These are phyloP conservation scores for Cassiopea xamachana DNA, from an alignment of 30 jellyfish, hydroid and myxozoan species.

Conservation along the genomic window DNA sequence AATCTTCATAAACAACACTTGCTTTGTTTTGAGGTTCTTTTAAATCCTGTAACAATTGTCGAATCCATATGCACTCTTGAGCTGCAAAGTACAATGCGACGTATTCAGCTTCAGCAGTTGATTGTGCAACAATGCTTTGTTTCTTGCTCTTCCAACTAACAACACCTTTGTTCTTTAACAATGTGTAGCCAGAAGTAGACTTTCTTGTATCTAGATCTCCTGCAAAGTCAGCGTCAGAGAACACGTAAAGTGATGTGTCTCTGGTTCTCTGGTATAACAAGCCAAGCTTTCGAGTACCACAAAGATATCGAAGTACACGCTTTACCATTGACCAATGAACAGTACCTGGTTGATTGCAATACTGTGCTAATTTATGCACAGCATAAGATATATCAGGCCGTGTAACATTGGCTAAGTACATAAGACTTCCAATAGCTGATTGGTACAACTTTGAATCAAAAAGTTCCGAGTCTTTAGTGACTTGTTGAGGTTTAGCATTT, in stretches of 20 bases:
- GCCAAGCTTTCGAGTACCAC: neutral
- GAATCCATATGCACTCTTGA: neutral
- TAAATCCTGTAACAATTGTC: neutral
- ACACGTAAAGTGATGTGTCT: neutral
- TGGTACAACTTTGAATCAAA: neutral
- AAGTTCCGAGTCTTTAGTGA: neutral
- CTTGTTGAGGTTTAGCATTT: neutral
- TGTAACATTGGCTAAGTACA: neutral
- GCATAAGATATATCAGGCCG: neutral
- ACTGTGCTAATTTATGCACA: neutral
- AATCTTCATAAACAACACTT: neutral
- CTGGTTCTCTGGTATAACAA: neutral
- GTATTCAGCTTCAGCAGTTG: neutral
- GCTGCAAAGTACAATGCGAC: neutral
- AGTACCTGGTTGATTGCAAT: neutral
- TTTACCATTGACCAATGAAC: neutral
- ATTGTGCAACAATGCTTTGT: neutral
- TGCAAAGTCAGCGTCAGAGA: neutral
- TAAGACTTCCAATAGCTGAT: neutral
- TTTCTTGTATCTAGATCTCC: neutral
- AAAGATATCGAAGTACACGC: neutral
- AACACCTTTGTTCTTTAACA: neutral
- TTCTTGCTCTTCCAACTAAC: neutral
- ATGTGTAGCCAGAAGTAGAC: neutral
- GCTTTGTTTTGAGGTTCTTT: neutral